Base-by-base conservation (phyloP, 2,888 invertebrate genomes). In the Dryocosmus kuriphilus region DNA sequence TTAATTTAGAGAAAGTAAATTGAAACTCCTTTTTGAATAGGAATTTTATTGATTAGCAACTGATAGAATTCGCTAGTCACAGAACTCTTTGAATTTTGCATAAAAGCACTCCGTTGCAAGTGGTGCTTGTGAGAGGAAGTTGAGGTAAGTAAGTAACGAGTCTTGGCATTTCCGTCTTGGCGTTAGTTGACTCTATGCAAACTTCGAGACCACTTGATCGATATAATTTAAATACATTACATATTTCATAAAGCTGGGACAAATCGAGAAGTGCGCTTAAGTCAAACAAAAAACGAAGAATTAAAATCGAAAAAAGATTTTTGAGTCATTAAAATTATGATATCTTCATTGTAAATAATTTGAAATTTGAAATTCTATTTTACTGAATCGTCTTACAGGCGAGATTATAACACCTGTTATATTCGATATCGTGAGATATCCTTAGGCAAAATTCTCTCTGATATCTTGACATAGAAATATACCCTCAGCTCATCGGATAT, bases 211-310 rank as follows among this genome's bases (percentile, higher is more conserved):
- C 46, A 46, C 46, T 46, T 46, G 46, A 61, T 62, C 19, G 62
- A 62, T 32, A 62, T 62, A 62, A 62, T 62, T 62, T 30, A 32
- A 27, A 62, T 62, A 62, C 32, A 62, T 19, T 62, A 62, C 62
- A 62, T 32, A n/a, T 32, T 62, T 62, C 62, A 61, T 62, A 62
- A 62, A 62, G n/a, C 7, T 51, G 51, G 4, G 51, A 8, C 2
- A 51, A 51, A 51, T n/a, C n/a, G 1, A 51, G 1, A 0, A n/a
- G 51, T n/a, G 8, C 2, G 8, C 7, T 51, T n/a, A 8, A 51
- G 8, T 8, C 8, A n/a, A 51, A n/a, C 7, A 4, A 51, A 51
- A 51, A 51, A n/a, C 2, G 51, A n/a, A 51, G 4, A 51, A 51
- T 35, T 35, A 35, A 35, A 35, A 35, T 8, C 0, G 35, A 35